Percentiles rank a stretch among this genome's conserved stretches.
These are phyloP conservation scores for Latrodectus elegans DNA, from an alignment of 2,888 invertebrate species.

Conservation along the genomic window DNA sequence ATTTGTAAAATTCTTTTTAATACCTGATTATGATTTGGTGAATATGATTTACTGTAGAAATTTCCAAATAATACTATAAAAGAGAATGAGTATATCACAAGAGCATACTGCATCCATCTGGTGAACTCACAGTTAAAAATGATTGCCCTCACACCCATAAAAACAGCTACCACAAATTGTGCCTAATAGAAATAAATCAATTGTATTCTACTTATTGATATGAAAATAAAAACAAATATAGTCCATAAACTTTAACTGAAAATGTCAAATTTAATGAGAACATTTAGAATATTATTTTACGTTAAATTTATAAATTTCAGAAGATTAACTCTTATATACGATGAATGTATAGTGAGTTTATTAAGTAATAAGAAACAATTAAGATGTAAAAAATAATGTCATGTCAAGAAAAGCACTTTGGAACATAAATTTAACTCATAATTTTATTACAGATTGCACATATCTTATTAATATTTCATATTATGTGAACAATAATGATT, in stretches of 20 bases:
- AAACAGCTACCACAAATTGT: constrained; percentile 88
- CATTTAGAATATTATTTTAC: too few relatives aligned
- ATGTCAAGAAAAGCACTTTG: too few relatives aligned
- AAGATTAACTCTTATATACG: too few relatives aligned
- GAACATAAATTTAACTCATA: too few relatives aligned
- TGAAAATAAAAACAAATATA: background rate
- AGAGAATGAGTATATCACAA: constrained; percentile 89
- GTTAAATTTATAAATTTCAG: too few relatives aligned
- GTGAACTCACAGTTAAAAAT: constrained; percentile 89
- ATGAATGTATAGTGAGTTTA: too few relatives aligned
- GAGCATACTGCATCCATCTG: constrained; percentile 91
- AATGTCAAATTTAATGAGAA: background rate
- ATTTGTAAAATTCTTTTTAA: too few relatives aligned
- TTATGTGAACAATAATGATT: too few relatives aligned
- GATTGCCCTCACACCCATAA: constrained; percentile 86
- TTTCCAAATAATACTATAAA: constrained; percentile 91
- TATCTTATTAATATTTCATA: too few relatives aligned
- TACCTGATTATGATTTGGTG: constrained; percentile 46
- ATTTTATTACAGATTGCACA: too few relatives aligned
- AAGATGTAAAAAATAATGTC: too few relatives aligned
- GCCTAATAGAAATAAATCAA: constrained; percentile 77
- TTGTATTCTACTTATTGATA: background rate
- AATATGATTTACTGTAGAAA: constrained; percentile 87
- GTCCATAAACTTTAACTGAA: background rate
- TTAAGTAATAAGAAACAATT: too few relatives aligned